Evolutionary conservation across 1,140 invertebrate genomes (phyloP).

Genomic region (Formica exsecta): DNA sequence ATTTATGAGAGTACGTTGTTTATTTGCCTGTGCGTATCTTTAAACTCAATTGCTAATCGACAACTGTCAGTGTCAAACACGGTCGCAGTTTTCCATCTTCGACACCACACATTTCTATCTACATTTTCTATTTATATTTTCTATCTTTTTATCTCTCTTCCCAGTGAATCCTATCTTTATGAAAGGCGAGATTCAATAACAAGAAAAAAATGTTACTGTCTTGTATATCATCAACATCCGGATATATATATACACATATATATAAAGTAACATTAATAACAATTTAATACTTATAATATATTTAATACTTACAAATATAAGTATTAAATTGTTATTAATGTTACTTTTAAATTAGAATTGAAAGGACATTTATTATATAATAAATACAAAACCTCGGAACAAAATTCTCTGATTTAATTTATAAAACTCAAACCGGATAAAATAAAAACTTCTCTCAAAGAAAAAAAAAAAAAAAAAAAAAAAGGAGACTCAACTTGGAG

Average conservation of each 20-base stretch:
- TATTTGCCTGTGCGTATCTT: slow-evolving; percentile 64
- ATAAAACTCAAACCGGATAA: slow-evolving; percentile 21
- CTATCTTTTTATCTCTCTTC: not conserved
- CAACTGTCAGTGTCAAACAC: slow-evolving; percentile 49
- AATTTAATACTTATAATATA: too few relatives aligned
- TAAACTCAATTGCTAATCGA: slow-evolving; percentile 41
- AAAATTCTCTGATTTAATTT: not conserved
- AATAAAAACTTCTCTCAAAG: not conserved
- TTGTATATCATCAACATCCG: too few relatives aligned
- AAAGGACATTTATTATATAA: not conserved
- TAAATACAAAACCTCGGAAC: not conserved
- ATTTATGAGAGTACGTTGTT: not conserved
- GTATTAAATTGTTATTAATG: too few relatives aligned
- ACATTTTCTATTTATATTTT: not conserved
- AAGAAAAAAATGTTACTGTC: too few relatives aligned
- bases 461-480: not conserved
- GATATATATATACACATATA: too few relatives aligned
- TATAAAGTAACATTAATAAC: too few relatives aligned
- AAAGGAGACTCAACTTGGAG: too few relatives aligned
- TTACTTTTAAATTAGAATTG: not conserved
- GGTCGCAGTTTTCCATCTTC: slow-evolving; percentile 2
- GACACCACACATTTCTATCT: too few relatives aligned
- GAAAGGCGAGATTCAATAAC: not conserved
- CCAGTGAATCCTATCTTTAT: too few relatives aligned
- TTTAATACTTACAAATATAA: too few relatives aligned